Percentiles rank a stretch among this genome's conserved stretches.
Evolutionary conservation across 2,888 invertebrate species (phyloP).

Genomic region (Hypolimnas misippus): DNA sequence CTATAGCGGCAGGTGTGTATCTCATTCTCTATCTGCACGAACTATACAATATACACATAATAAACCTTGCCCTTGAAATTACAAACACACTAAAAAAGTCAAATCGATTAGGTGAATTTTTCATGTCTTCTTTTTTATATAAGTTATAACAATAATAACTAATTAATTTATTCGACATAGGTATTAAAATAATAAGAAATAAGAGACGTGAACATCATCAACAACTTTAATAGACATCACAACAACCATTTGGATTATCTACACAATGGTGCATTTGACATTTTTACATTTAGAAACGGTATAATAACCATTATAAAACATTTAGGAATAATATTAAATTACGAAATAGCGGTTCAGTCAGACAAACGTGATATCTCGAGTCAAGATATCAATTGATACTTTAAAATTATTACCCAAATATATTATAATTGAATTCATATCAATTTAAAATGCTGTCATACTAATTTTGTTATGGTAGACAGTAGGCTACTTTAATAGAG

Average conservation of each 20-base stretch:
- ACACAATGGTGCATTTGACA: conserved; percentile 52
- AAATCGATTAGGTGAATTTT: no score
- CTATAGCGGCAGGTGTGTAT: no score
- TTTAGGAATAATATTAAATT: conserved; percentile 55
- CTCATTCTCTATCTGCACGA: no score
- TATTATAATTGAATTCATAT: background rate
- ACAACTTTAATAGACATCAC: conserved; percentile 83
- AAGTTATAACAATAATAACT: no score
- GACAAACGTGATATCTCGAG: conserved; percentile 43
- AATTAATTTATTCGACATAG: background rate
- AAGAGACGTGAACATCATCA: conserved; percentile 55
- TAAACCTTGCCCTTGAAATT: no score
- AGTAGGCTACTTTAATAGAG: background rate
- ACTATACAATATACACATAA: no score
- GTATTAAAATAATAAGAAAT: background rate
- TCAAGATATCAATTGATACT: background rate
- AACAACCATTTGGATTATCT: conserved; percentile 82
- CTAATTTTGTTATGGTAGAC: background rate
- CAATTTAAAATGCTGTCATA: background rate
- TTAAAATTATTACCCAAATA: background rate
- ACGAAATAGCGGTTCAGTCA: conserved; percentile 60
- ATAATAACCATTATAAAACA: conserved; percentile 50
- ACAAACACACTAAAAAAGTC: no score
- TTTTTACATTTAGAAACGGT: conserved; percentile 33
- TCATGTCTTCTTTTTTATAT: no score